A percentile compares a stretch with the other conserved stretches of the same genome.
Conservation (phyloP, 2,113 vertebrate species). For the Saccopteryx bilineata region DNA sequence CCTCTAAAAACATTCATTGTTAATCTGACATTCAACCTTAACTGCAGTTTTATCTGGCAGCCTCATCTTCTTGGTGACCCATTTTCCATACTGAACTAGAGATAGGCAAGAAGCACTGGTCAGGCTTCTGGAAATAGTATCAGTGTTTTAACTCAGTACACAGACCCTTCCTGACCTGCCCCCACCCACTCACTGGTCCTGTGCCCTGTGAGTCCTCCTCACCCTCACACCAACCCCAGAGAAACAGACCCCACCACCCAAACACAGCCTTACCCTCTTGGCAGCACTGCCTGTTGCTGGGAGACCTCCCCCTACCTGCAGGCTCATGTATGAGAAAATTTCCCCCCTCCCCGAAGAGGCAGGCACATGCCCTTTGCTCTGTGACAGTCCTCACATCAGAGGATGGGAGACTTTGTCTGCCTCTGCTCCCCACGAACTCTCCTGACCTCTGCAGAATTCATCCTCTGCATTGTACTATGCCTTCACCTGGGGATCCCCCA, state of each 20-base stretch:
- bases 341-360: background rate
- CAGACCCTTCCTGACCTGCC: no score
- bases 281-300: background rate
- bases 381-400: background rate
- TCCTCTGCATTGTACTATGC: no score
- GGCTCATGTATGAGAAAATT: background rate
- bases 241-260: rapidly evolving
- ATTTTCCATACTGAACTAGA: background rate
- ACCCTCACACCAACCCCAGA: rapidly evolving
- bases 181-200: background rate
- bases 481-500: background rate
- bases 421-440: background rate
- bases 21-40: background rate
- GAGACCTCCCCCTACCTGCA: background rate
- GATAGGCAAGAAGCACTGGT: background rate
- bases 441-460: background rate
- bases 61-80: background rate
- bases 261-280: rapidly evolving
- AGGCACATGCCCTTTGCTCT: background rate
- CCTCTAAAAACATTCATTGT: background rate
- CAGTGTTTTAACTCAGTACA: rapidly evolving
- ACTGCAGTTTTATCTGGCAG: background rate
- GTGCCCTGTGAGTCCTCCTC: background rate
- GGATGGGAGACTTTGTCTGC: background rate
- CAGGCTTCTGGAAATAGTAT: background rate